Percentiles rank a stretch among this genome's conserved stretches.
Evolutionary conservation across 2,797 vertebrate species (phyloP).

Genomic region (Onychomys leucogaster): DNA sequence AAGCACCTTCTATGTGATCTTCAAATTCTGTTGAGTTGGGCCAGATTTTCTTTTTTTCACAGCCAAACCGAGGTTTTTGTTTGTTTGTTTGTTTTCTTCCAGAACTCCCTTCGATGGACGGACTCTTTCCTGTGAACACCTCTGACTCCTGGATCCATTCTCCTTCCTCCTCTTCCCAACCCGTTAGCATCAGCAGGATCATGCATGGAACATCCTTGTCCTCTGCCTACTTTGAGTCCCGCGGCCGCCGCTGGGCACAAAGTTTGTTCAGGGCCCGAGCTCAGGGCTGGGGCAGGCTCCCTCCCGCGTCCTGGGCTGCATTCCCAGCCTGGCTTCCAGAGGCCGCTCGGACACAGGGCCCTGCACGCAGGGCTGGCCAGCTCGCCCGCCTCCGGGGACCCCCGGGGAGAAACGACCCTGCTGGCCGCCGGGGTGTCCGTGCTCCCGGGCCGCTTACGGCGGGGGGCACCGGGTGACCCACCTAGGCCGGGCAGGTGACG

Average conservation of each 20-base stretch:
- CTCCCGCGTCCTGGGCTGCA: not conserved
- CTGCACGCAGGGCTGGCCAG: not conserved
- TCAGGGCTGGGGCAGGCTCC: not conserved
- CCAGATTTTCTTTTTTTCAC: not conserved
- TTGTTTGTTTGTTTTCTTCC: not conserved
- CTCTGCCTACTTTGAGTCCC: not conserved
- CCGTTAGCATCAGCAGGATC: not conserved
- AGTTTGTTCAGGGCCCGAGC: constrained; percentile 28
- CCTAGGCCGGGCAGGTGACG: not conserved
- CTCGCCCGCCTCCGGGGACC: not conserved
- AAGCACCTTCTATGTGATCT: not conserved
- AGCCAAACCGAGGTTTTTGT: not conserved
- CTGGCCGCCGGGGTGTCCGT: not conserved
- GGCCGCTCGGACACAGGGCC: constrained; percentile 30
- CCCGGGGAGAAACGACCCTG: not conserved
- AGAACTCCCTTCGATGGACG: not conserved
- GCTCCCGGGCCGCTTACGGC: not conserved
- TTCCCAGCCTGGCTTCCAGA: not conserved
- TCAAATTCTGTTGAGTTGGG: constrained; percentile 11
- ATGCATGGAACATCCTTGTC: not conserved
- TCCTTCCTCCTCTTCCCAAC: not conserved
- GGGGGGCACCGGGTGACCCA: not conserved
- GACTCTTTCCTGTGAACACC: not conserved
- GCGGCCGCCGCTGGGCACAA: not conserved
- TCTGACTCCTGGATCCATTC: not conserved